Conservation (phyloP, 1,140 invertebrate species). For the Psilanteris sp. region DNA sequence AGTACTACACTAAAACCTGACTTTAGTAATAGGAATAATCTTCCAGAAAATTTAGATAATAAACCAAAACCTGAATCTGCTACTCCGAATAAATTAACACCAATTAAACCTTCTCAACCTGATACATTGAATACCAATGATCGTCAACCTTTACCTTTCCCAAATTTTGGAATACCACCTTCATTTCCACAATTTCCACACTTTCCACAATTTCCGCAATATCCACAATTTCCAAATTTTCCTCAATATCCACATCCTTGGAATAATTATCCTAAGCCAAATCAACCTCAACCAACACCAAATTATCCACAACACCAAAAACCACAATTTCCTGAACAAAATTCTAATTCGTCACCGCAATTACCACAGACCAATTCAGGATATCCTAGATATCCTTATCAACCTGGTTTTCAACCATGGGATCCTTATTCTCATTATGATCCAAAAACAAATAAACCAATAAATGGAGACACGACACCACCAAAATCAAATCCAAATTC, state of each 20-base stretch:
- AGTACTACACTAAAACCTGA: conserved; percentile 38
- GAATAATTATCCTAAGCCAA: conserved; percentile 26
- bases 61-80: conserved; percentile 1
- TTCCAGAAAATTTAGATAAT: conserved; percentile 12
- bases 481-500: too few relatives aligned
- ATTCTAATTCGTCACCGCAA: conserved; percentile 11
- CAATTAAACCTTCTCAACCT: conserved; percentile 34
- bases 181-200: conserved; percentile 10
- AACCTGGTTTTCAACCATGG: conserved; percentile 54
- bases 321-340: conserved; percentile 26
- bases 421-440: conserved; percentile 48
- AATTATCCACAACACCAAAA: conserved; percentile 1
- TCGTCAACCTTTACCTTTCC: conserved; percentile 9
- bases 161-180: conserved; percentile 27
- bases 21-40: conserved; percentile 15
- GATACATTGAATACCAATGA: conserved; percentile 13
- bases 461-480: too few relatives aligned
- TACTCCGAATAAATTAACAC: conserved; percentile 1
- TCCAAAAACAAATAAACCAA: conserved; percentile 38
- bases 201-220: conserved; percentile 19
- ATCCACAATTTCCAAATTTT: conserved; percentile 6
- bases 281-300: conserved; percentile 4
- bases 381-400: conserved; percentile 33
- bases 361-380: conserved; percentile 19
- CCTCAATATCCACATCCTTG: conserved; percentile 32